Conservation (phyloP, 2,888 invertebrate species). For the Adela reaumurella region DNA sequence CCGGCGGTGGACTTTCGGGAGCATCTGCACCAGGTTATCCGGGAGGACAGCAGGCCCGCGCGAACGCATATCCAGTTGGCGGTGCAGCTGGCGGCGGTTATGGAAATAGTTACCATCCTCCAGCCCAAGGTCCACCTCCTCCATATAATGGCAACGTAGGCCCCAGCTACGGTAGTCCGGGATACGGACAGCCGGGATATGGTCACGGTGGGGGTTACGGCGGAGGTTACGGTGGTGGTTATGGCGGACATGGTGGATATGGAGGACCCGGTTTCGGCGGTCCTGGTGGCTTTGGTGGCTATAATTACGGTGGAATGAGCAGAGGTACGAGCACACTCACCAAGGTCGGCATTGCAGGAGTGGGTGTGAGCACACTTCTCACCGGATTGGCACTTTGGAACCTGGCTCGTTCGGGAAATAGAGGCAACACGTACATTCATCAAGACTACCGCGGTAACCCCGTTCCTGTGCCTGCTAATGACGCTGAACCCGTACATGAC, state of each 20-base stretch:
- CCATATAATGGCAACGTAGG: conserved; percentile 18
- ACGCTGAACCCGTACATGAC: conserved; percentile 26
- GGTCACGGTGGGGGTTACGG: conserved; percentile 8
- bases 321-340: conserved; percentile 28
- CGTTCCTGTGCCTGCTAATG: conserved; percentile 36
- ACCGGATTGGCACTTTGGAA: conserved; percentile 52
- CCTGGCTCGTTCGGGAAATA: conserved; percentile 43
- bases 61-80: conserved; percentile 25
- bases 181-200: conserved; percentile 6
- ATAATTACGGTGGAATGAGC: conserved; percentile 37
- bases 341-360: conserved; percentile 44
- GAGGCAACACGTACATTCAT: conserved; percentile 38
- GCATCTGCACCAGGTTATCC: conserved; percentile 15
- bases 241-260: conserved; percentile 7
- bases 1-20: conserved; percentile 28
- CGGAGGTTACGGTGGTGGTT: conserved; percentile 17
- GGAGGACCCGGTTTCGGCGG: conserved; percentile 20
- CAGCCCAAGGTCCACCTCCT: conserved; percentile 30
- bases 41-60: conserved; percentile 15
- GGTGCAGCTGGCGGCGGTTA: conserved; percentile 11
- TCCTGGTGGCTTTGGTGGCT: conserved; percentile 20
- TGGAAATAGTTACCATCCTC: conserved; percentile 21
- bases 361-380: conserved; percentile 43
- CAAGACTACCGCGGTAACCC: conserved; percentile 48
- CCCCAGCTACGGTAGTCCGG: conserved; percentile 7